Base-by-base conservation (phyloP, 2,797 vertebrate species). In the Crax fasciolata region DNA sequence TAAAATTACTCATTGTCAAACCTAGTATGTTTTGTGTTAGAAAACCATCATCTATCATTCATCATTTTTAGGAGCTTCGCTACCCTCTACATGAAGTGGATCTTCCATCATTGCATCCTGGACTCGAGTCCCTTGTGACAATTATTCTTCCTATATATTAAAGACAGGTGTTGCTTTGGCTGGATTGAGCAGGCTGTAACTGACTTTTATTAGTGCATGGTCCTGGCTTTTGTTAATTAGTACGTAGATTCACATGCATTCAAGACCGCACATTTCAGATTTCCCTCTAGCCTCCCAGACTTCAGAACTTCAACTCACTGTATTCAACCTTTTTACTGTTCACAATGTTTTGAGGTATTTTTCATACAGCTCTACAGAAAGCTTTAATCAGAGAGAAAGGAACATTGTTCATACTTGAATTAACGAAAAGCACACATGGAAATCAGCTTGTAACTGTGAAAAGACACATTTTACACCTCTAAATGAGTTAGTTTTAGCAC, bases 111-210 rank as follows among this genome's bases (percentile, higher is more conserved):
- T 7, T 96, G 83, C 48, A 73, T 90, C 73, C 70, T 94, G 85
- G 76, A 90, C 20, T 86, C 70, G 28, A 90, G 83, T 90, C 95
- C 85, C 94, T 90, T 54, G 52, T 78, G 93, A 90, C 79, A 97
- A 91, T 95, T 96, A 86, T 75, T 93, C 85, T 96, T 94, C 66
- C 71, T 76, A 1, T 63, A 44, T 96, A 97, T 97, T 96, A 89
- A 96, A 97, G 90, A 72, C 96, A 96, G 95, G 95, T 96, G 96
- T 70, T 94, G 66, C 87, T 91, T 88, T 90, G 93, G 80, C 94
- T 96, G 66, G 51, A 63, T 84, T 75, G 91, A 91, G 70, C 28
- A 70, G 66, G 51, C 76, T 94, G 72, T 86, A 84, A 90, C 91
- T 95, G 71, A 93, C 46, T 81, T 18, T 38, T 54, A 62, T 81